Percentiles rank a stretch among this genome's conserved stretches.
These are phyloP conservation scores for Triplophysa yarkandensis DNA, from an alignment of 2,797 vertebrate genomes.

Conservation along the genomic window DNA sequence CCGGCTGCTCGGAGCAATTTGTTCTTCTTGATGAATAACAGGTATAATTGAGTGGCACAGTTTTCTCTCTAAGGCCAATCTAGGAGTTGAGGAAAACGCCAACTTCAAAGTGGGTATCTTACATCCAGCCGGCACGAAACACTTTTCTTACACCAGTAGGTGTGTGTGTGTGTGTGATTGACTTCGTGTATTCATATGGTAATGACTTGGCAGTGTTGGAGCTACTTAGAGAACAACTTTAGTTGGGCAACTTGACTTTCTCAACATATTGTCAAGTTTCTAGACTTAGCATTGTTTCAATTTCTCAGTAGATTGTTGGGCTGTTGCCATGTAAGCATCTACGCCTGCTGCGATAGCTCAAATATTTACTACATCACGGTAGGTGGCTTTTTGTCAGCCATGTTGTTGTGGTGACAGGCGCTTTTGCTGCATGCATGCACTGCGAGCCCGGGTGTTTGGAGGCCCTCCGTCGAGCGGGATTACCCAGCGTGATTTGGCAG, in stretches of 20 bases:
- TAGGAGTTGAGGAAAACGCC: slow-evolving; percentile 38
- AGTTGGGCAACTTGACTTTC: neutral
- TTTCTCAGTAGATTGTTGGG: slow-evolving; percentile 12
- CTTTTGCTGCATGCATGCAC: slow-evolving; percentile 54
- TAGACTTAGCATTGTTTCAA: neutral
- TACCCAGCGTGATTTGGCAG: slow-evolving; percentile 58
- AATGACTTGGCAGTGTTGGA: slow-evolving; percentile 9
- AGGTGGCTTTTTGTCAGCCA: slow-evolving; percentile 48
- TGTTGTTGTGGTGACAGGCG: slow-evolving; percentile 46
- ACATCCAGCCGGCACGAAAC: slow-evolving; percentile 29
- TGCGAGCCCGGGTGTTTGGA: slow-evolving; percentile 44
- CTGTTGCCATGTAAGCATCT: slow-evolving; percentile 8
- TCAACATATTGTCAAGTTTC: neutral
- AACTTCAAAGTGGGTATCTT: slow-evolving; percentile 43
- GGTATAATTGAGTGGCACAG: slow-evolving; percentile 52
- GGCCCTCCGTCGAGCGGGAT: slow-evolving; percentile 46
- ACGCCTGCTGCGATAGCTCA: slow-evolving; percentile 19
- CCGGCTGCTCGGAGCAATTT: slow-evolving; percentile 50
- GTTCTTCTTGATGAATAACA: slow-evolving; percentile 53
- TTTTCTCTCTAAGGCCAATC: slow-evolving; percentile 37
- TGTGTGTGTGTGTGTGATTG: slow-evolving; percentile 9
- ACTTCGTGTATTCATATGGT: slow-evolving; percentile 25
- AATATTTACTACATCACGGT: slow-evolving; percentile 53
- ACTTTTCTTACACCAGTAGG: neutral
- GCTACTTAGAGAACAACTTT: neutral